Evolutionary conservation across 2,888 invertebrate genomes (phyloP), one percentile per base, ranked within the genome.

Genomic region (Clistopyga incitator): DNA sequence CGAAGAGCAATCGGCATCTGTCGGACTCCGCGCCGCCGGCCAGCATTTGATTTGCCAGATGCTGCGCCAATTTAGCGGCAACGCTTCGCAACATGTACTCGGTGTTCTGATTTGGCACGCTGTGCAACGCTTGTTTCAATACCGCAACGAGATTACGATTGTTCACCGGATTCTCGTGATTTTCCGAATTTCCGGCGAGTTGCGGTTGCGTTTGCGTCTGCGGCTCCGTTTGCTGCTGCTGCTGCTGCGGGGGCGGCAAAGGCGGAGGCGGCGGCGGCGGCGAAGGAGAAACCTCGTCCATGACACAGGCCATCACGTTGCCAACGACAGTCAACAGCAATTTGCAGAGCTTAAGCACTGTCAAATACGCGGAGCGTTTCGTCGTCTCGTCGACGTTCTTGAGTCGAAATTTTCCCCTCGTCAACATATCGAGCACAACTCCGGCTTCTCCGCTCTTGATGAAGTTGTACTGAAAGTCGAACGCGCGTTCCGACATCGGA

Each of bases 291-390:
- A 95, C 91, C 92, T 95, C 92, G 92, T 94, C 94, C 93, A 94
- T 94, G 3, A 94, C 95, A 86, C 93, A 94, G 56, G 96, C 96
- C 93, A 96, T 95, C 25, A 97, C 95, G 90, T 98, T 97, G 11
- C 97, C 98, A 84, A 98, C 95, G 10, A 98, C 97, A 45, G 98
- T 98, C 74, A 99, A 94, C 89, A 98, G 95, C 82, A 99, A 94
- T 94, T 99, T 99, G 87, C 97, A 97, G 87, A 99, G 95, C 91
- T 98, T 97, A 89, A 99, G 95, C 86, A 98, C 96, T 64, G 97
- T 97, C 90, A 98, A 95, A 93, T 97, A 98, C 11, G 98, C 98
- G 79, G 97, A 96, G 88, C 98, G 96, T 90, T 96, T 96, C 0
- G 96, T 96, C 72, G 95, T 95, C 89, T 96, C 95, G 91, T 98